Evolutionary conservation across 2,888 invertebrate species (phyloP).

Genomic region (Drosophila multiciliata): DNA sequence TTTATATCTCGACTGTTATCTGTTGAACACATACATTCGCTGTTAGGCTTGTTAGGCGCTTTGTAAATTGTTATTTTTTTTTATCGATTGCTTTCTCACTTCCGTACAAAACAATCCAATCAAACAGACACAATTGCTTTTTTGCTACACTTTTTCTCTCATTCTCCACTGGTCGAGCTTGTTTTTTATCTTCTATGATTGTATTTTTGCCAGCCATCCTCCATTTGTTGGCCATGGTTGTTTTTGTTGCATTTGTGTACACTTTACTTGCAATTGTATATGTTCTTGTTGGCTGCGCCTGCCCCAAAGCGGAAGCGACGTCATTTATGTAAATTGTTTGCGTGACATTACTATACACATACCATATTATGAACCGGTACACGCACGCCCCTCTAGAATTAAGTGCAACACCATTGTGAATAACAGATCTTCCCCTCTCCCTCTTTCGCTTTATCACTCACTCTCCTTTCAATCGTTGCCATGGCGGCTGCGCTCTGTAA

Average conservation of each 20-base stretch:
- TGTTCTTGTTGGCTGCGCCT: conserved; percentile 59
- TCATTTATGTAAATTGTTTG: conserved; percentile 82
- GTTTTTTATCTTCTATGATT: background rate
- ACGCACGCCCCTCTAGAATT: conserved; percentile 53
- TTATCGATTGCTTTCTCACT: conserved; percentile 65
- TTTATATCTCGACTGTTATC: conserved; percentile 32
- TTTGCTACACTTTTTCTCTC: conserved; percentile 61
- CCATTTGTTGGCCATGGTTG: conserved; percentile 50
- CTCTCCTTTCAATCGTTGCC: conserved; percentile 5
- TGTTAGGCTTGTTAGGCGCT: conserved; percentile 38
- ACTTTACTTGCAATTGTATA: conserved; percentile 50
- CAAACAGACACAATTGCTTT: conserved; percentile 50
- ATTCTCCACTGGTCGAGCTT: conserved; percentile 28
- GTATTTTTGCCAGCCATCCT: conserved; percentile 36
- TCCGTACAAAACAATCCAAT: conserved; percentile 62
- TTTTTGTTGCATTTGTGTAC: conserved; percentile 35
- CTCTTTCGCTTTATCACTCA: background rate
- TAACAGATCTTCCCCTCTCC: conserved; percentile 2
- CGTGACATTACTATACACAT: conserved; percentile 74
- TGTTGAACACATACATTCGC: conserved; percentile 35
- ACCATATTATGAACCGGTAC: conserved; percentile 65
- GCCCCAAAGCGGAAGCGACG: conserved; percentile 67
- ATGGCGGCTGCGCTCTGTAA: conserved; percentile 55
- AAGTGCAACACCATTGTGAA: conserved; percentile 50
- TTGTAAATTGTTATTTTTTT: conserved; percentile 43